These are phyloP conservation scores for Tursiops truncatus DNA, from an alignment of 2,113 vertebrate genomes.

Conservation along the genomic window DNA sequence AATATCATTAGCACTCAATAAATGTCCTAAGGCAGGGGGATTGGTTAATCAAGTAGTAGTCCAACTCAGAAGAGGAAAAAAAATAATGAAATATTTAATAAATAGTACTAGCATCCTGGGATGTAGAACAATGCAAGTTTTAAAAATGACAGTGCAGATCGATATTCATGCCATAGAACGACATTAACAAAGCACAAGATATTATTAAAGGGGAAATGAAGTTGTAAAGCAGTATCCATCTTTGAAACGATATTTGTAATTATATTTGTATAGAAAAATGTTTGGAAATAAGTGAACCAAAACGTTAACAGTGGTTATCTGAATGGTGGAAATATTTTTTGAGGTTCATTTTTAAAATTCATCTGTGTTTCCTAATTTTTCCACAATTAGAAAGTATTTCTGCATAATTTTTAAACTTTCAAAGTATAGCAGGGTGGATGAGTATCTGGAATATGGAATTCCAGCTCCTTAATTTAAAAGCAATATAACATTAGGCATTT, in stretches of 20 bases:
- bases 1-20: background rate
- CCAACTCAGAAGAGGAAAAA: background rate
- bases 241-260: conserved; percentile 14
- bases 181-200: background rate
- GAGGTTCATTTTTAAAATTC: background rate
- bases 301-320: background rate
- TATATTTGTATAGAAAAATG: background rate
- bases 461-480: background rate
- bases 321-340: background rate
- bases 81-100: background rate
- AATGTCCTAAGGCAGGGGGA: background rate
- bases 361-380: conserved; percentile 23
- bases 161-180: background rate
- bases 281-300: background rate
- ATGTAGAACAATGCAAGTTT: background rate
- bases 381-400: background rate
- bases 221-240: background rate
- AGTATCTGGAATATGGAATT: background rate
- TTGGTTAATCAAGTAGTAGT: background rate
- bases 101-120: background rate
- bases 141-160: background rate
- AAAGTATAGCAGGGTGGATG: background rate
- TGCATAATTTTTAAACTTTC: conserved; percentile 13
- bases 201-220: background rate
- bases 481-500: conserved; percentile 10